Percentiles rank a stretch among this genome's conserved stretches.
phyloP scores from a whole-genome alignment of 2,113 vertebrate species.

The Melanerpes formicivorus region DNA sequence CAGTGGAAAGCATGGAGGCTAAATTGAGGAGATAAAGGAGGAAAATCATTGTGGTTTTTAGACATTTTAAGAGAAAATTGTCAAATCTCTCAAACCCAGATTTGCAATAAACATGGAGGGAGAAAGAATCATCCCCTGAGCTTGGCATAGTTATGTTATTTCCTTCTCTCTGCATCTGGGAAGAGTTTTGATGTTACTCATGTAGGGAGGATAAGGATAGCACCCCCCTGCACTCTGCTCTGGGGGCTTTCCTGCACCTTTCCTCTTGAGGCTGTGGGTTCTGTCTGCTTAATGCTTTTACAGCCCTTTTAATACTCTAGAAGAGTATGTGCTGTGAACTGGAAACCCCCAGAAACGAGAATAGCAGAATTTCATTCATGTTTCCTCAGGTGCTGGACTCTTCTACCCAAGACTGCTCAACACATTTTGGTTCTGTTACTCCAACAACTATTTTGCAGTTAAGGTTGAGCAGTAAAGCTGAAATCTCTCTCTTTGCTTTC shows the following conservation, averaged over 20 bases:
- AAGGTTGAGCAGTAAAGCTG: background rate
- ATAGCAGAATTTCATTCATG: background rate
- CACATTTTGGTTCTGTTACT: background rate
- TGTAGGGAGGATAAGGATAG: background rate
- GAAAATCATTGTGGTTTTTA: background rate
- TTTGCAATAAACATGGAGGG: background rate
- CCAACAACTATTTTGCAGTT: background rate
- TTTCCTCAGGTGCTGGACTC: background rate
- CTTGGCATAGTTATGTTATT: background rate
- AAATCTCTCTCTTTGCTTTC: background rate
- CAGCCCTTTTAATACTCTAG: background rate
- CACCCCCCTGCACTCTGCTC: rapidly evolving
- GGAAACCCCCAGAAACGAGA: background rate
- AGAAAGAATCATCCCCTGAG: background rate
- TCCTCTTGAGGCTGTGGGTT: background rate
- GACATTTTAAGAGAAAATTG: background rate
- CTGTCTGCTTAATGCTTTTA: background rate
- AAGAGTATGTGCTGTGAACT: background rate
- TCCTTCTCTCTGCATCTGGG: background rate
- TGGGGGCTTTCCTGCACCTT: background rate
- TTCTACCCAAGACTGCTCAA: background rate
- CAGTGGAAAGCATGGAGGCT: rapidly evolving
- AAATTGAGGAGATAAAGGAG: background rate
- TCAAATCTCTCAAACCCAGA: background rate
- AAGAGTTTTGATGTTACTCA: background rate